Percentiles rank a stretch among this genome's conserved stretches.
Conservation (phyloP, 2,113 vertebrate genomes). For the Cygnus atratus region DNA sequence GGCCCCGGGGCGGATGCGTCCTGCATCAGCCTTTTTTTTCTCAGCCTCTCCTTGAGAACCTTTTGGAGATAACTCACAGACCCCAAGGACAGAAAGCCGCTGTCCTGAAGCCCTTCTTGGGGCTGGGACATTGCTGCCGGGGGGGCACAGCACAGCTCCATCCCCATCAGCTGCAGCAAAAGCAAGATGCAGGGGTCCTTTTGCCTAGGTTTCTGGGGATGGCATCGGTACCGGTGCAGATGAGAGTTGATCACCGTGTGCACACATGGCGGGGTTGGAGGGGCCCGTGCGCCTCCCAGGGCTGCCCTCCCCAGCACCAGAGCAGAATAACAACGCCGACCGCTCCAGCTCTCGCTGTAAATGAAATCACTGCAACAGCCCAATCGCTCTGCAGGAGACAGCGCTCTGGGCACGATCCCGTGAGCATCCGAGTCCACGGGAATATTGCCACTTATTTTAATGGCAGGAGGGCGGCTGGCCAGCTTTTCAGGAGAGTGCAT, state of each 20-base stretch:
- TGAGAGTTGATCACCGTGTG: fast-evolving
- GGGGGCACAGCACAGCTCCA: neutral
- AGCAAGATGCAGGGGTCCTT: neutral
- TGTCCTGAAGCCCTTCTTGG: neutral
- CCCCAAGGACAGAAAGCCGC: neutral
- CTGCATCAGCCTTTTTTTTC: neutral
- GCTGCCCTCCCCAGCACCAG: neutral
- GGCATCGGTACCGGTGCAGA: fast-evolving
- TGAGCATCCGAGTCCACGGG: neutral
- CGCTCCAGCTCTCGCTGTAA: fast-evolving
- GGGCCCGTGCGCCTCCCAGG: neutral
- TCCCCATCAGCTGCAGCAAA: fast-evolving
- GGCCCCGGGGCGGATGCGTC: neutral
- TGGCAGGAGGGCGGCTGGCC: neutral
- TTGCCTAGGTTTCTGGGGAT: fast-evolving
- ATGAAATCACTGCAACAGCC: neutral
- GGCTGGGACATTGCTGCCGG: neutral
- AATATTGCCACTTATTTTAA: neutral
- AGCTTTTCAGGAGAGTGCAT: neutral
- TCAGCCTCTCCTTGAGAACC: neutral
- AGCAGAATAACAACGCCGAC: neutral
- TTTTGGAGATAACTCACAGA: neutral
- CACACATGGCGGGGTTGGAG: fast-evolving
- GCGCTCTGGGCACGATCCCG: neutral
- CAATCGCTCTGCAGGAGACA: neutral